Evolutionary conservation across 2,113 vertebrate genomes (phyloP), one percentile per base, ranked within the genome.

Genomic region (Sarotherodon lohbergeri): DNA sequence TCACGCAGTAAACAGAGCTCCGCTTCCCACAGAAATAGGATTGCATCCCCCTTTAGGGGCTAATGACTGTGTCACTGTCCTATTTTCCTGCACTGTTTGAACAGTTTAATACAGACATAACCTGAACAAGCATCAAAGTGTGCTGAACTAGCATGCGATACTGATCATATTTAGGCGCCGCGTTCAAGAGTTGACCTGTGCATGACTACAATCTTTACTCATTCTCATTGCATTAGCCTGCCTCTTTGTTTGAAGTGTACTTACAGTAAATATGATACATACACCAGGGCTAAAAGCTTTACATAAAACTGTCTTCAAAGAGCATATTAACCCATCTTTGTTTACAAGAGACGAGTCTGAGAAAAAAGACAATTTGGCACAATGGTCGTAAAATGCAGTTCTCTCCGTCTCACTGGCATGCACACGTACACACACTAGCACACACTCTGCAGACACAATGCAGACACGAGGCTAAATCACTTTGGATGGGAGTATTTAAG

Each of bases 401-500:
- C 92, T 94, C 89, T 29, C 91, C 89, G 55, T 82, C 90, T 90
- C 89, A 22, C 92, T 94, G 91, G 88, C 93, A 91, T 59, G 55
- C 86, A 86, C 88, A 80, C 88, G 80, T 81, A 85, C 29, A 85
- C 86, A 85, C 89, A 82, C 80, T 17, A 6, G 73, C 78, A 89
- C 89, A 91, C 93, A 91, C 90, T 61, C 76, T 94, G 96, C 95
- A 95, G 96, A 97, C 57, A 90, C 95, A 97, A 97, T 92, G 92
- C 95, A 96, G 95, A 96, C 93, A 95, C 96, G 89, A 87, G 96
- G 91, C 95, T 97, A 98, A 98, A 97, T 97, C 97, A 97, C 96
- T 96, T 92, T 96, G 96, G 97, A 98, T 96, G 91, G 96, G 95
- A 97, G 96, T 96, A 97, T 98, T 99, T 99, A 98, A 98, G 97